These are phyloP conservation scores for Exephanes ischioxanthus DNA, from an alignment of 2,888 invertebrate genomes.

Conservation along the genomic window DNA sequence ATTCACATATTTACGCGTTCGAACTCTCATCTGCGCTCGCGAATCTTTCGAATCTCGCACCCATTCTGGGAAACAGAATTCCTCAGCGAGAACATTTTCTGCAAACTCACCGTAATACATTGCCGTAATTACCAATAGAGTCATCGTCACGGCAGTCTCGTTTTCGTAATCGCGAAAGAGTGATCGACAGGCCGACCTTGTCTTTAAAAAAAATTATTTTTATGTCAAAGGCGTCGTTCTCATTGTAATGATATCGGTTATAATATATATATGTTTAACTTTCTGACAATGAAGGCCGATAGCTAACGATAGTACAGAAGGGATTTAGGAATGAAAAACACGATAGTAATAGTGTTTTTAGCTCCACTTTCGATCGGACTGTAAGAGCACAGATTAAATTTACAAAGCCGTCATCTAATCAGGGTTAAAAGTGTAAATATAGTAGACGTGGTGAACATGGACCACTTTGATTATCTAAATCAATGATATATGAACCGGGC, in stretches of 20 bases:
- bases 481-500: neutral
- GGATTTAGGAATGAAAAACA: too few relatives aligned
- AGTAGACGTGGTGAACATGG: neutral
- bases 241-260: neutral
- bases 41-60: conserved; percentile 4
- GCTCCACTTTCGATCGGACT: too few relatives aligned
- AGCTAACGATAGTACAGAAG: too few relatives aligned
- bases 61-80: conserved; percentile 20
- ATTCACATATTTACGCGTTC: neutral
- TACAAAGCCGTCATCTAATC: too few relatives aligned
- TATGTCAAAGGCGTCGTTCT: neutral
- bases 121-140: conserved; percentile 17
- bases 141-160: conserved; percentile 42
- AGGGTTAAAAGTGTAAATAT: neutral
- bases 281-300: neutral
- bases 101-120: conserved; percentile 57
- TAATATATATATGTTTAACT: neutral
- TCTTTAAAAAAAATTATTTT: neutral
- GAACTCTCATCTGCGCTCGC: conserved; percentile 36
- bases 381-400: too few relatives aligned
- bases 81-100: conserved; percentile 13
- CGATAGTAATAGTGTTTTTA: too few relatives aligned
- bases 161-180: conserved; percentile 24
- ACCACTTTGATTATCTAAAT: neutral
- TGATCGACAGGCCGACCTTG: neutral